Evolutionary conservation across 2,113 vertebrate species (phyloP), one percentile per base, ranked within the genome.

Genomic region (Calcarius ornatus): DNA sequence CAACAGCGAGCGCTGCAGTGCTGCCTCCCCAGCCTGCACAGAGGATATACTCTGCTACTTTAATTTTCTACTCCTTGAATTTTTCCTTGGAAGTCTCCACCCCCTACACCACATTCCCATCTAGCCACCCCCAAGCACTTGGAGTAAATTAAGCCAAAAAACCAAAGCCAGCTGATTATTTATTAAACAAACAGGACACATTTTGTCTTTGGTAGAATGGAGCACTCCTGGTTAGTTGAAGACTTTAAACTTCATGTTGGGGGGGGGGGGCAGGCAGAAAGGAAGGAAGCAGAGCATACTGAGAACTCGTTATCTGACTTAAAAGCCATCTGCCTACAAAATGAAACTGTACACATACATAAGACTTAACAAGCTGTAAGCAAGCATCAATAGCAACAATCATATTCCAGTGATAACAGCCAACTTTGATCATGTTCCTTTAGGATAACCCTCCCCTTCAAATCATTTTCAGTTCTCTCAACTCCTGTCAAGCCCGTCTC

Each of bases 151-250:
- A 92, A 88, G 64, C 54, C 42, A 87, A 91, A 93, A 76, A 88
- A 95, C 90, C 87, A 92, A 96, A 97, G 82, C 72, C 93, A 94
- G 40, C 28, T 75, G 79, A 94, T 96, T 96, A 93, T 94, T 93
- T 94, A 92, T 90, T 92, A 97, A 94, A 90, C 76, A 93, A 93
- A 92, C 40, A 92, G 68, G 90, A 94, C 80, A 80, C 69, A 90
- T 95, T 94, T 92, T 83, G 82, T 73, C 68, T 95, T 80, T 56
- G 54, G 88, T 93, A 70, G 80, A 88, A 54, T 63, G 2, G 1
- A 94, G 38, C 35, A 54, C 63, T 88, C 51, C 68, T 65, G 20
- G 37, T 76, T 88, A 88, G 79, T 68, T 71, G 47, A 45, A 92
- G 56, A 78, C 38, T 73, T 95, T 40, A 88, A 95, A 71, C 64